Evolutionary conservation across 1,140 invertebrate genomes (phyloP), one percentile per base, ranked within the genome.

Genomic region (Neelides sp.): DNA sequence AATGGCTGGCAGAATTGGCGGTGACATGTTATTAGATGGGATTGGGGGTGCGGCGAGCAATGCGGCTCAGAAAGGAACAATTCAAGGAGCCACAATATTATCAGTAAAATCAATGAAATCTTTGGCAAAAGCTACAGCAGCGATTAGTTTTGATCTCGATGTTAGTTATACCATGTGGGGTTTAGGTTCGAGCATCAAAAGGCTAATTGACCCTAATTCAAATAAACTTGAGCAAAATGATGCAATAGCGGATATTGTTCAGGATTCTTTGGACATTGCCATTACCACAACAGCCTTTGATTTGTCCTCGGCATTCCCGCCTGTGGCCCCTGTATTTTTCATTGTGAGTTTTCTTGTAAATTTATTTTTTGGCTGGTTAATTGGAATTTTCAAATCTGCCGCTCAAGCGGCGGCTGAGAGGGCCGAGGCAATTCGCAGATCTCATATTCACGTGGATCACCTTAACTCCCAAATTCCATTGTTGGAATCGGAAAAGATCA

Each of bases 391-490:
- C 43, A 35, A 46, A 10, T 34, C 42, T n/a, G 2, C 13, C 0
- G n/a, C n/a, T n/a, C n/a, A n/a, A n/a, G n/a, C n/a, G n/a, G n/a
- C n/a, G n/a, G n/a, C n/a, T n/a, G n/a, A n/a, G n/a, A n/a, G n/a
- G n/a, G n/a, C n/a, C n/a, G n/a, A n/a, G n/a, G n/a, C n/a, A n/a
- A n/a, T n/a, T n/a, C n/a, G n/a, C n/a, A n/a, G n/a, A n/a, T n/a
- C n/a, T n/a, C n/a, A n/a, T n/a, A 52, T 46, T 32, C 27, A 52
- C 5, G 42, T 52, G 13, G 19, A 45, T n/a, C 5, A 20, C 7
- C n/a, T 52, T 4, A 46, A 52, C 39, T n/a, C 30, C 7, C n/a
- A 46, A 20, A 46, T 52, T 30, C 41, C 34, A 17, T 24, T 52
- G 1, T 17, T 52, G 3, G 50, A 34, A 4, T 28, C 34, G 45